Percentiles rank a stretch among this genome's conserved stretches.
Evolutionary conservation across 1,140 invertebrate genomes (phyloP).

Genomic region (Andrena cerasifolii): DNA sequence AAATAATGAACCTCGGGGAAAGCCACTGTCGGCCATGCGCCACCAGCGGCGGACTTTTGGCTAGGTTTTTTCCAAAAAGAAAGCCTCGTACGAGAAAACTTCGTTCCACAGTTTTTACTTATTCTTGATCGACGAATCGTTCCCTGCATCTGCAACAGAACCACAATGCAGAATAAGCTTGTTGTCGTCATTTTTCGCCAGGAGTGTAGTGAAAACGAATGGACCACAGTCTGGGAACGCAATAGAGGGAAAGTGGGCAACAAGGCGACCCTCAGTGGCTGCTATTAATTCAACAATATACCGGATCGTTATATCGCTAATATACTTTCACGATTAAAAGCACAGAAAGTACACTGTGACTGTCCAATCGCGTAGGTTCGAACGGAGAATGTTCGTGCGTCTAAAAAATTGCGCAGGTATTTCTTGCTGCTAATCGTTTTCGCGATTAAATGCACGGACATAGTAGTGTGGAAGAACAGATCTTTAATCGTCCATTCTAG

Average conservation of each 20-base stretch:
- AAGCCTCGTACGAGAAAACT: too few species aligned
- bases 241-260: not conserved
- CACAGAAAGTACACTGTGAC: not conserved
- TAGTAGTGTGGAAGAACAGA: not conserved
- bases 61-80: too few species aligned
- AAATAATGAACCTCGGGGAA: too few species aligned
- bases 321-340: conserved; percentile 1
- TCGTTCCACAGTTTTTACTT: too few species aligned
- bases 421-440: too few species aligned
- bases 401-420: not conserved
- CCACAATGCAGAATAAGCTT: too few species aligned
- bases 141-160: too few species aligned
- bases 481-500: not conserved
- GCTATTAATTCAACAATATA: not conserved
- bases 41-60: too few species aligned
- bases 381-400: not conserved
- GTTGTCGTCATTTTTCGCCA: not conserved
- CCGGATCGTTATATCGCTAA: not conserved
- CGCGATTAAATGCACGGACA: not conserved
- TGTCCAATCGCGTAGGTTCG: not conserved
- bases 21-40: too few species aligned
- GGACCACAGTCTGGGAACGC: not conserved
- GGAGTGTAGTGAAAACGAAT: not conserved
- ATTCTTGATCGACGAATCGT: too few species aligned
- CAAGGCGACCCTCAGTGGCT: not conserved